A percentile compares a stretch with the other conserved stretches of the same genome.
phyloP scores from a whole-genome alignment of 2,888 invertebrate species.

The Aporophyla nigra region DNA sequence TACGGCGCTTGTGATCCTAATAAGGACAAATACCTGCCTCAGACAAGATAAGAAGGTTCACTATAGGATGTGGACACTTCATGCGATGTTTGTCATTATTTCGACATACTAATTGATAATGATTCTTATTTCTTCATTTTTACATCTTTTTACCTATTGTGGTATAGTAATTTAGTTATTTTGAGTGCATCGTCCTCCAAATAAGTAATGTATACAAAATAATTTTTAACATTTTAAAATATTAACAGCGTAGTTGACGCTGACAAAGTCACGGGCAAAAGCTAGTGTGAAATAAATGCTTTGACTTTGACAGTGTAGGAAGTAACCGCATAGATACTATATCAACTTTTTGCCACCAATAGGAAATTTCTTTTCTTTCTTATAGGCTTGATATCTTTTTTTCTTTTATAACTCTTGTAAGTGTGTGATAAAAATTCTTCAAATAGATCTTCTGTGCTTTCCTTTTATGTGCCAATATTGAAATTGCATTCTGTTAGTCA shows the following conservation, averaged over 20 bases:
- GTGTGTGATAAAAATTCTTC: not conserved
- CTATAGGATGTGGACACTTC: not conserved
- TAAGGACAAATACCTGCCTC: not conserved
- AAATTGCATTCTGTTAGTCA: conserved; percentile 28
- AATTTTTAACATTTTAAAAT: too few relatives aligned
- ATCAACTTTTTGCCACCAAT: not conserved
- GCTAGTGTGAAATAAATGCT: too few relatives aligned
- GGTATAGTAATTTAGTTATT: too few relatives aligned
- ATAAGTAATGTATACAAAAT: too few relatives aligned
- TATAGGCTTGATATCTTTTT: not conserved
- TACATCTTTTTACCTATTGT: too few relatives aligned
- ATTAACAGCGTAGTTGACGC: too few relatives aligned
- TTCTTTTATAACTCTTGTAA: not conserved
- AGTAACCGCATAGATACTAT: too few relatives aligned
- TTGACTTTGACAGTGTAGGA: too few relatives aligned
- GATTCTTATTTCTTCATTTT: too few relatives aligned
- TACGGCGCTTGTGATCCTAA: conserved; percentile 44
- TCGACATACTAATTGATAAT: not conserved
- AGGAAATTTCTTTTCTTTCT: not conserved
- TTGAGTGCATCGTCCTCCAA: too few relatives aligned
- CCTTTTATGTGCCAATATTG: not conserved
- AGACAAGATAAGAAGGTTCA: conserved; percentile 17
- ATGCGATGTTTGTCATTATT: not conserved
- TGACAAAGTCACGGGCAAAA: too few relatives aligned
- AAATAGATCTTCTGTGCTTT: conserved; percentile 4